A percentile compares a stretch with the other conserved stretches of the same genome.
Evolutionary conservation across 2,888 invertebrate species (phyloP).

Genomic region (Tenodera sinensis): DNA sequence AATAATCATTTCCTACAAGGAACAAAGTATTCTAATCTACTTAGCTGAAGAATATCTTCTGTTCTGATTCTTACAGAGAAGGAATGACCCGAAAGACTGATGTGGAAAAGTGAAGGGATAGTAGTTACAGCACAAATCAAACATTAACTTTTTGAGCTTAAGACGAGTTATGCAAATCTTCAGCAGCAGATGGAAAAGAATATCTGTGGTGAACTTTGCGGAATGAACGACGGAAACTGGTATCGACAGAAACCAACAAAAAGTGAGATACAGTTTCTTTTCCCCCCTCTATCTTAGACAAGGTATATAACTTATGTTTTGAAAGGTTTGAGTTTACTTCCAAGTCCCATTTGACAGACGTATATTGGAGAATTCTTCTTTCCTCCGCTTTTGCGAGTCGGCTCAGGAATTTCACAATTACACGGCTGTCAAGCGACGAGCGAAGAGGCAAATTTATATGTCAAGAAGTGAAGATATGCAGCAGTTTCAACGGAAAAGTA

Average conservation of each 20-base stretch:
- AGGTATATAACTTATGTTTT: neutral
- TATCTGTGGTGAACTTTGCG: neutral
- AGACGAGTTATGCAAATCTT: too few species aligned
- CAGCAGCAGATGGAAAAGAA: too few species aligned
- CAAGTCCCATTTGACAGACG: neutral
- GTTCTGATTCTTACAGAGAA: too few species aligned
- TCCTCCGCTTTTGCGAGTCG: neutral
- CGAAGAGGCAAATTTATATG: neutral
- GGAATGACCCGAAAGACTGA: too few species aligned
- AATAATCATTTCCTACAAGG: too few species aligned
- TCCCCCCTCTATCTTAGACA: neutral
- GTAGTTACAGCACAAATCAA: too few species aligned
- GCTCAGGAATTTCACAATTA: neutral
- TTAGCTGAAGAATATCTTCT: too few species aligned
- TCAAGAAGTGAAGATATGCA: neutral
- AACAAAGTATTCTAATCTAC: too few species aligned
- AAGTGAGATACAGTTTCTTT: neutral
- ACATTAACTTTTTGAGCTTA: too few species aligned
- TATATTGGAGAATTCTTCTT: neutral
- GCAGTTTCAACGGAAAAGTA: neutral
- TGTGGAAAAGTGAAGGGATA: too few species aligned
- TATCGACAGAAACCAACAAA: neutral
- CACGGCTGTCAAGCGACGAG: neutral
- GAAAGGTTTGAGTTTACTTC: neutral
- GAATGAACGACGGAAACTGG: neutral